Conservation (phyloP, 1,140 invertebrate genomes). For the Cydia pomonella region DNA sequence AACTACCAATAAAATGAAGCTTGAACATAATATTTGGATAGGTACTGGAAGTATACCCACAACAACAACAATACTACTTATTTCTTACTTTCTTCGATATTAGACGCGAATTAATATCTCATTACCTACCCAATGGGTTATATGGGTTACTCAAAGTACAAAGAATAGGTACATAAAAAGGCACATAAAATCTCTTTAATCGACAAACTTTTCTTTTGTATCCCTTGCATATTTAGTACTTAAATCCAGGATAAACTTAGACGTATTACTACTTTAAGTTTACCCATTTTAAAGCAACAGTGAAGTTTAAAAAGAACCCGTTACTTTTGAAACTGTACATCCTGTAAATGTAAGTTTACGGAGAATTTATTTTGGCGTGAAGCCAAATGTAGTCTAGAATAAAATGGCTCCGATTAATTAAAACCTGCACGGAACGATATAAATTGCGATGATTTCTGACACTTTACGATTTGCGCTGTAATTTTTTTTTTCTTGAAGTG, state of each 20-base stretch:
- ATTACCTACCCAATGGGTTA: no score
- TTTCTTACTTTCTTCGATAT: no score
- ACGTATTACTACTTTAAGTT: not conserved
- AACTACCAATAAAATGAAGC: no score
- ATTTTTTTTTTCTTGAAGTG: not conserved
- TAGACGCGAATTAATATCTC: no score
- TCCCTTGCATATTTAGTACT: no score
- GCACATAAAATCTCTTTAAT: not conserved
- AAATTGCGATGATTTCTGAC: constrained; percentile 9
- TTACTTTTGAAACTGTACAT: not conserved
- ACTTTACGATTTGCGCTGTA: constrained; percentile 3
- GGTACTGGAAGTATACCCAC: no score
- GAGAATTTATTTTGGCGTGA: constrained; percentile 3
- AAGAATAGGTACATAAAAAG: no score
- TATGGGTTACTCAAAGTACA: no score
- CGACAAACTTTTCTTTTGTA: not conserved
- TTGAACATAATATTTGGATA: no score
- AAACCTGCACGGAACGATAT: not conserved
- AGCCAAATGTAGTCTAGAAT: constrained; percentile 8
- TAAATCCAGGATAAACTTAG: not conserved
- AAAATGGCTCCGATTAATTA: constrained; percentile 14
- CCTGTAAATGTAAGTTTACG: not conserved
- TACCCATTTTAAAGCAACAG: not conserved
- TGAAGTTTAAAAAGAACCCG: not conserved
- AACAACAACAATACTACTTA: no score